Percentiles rank a stretch among this genome's conserved stretches.
These are phyloP conservation scores for Amblyopsis rosae DNA, from an alignment of 2,113 vertebrate species.

Conservation along the genomic window DNA sequence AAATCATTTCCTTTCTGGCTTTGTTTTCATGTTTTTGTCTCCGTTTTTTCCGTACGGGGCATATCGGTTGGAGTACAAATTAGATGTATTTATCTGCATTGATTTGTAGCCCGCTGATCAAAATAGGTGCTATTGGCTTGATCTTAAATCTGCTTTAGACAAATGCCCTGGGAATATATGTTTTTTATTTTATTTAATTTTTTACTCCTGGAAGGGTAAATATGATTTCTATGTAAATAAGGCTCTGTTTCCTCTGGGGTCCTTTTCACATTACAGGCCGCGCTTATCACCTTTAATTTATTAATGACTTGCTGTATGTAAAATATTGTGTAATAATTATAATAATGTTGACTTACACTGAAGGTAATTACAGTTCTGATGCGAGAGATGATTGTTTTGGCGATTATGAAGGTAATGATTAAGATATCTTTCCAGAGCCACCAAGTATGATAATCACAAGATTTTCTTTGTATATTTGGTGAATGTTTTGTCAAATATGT, in stretches of 20 bases:
- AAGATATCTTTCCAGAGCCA: slow-evolving; percentile 53
- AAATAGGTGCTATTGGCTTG: slow-evolving; percentile 66
- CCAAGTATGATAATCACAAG: slow-evolving; percentile 77
- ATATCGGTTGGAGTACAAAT: slow-evolving; percentile 41
- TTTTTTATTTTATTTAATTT: slow-evolving; percentile 21
- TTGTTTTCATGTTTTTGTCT: slow-evolving; percentile 16
- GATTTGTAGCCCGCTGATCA: slow-evolving; percentile 44
- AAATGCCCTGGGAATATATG: slow-evolving; percentile 28
- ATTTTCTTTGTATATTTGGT: slow-evolving; percentile 98
- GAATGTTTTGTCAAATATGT: slow-evolving; percentile 99
- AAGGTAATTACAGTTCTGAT: slow-evolving; percentile 51
- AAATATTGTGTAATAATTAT: slow-evolving; percentile 80
- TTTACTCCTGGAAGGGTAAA: slow-evolving; percentile 50
- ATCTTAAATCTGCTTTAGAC: slow-evolving; percentile 56
- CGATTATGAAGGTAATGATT: slow-evolving; percentile 47
- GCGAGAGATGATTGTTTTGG: slow-evolving; percentile 51
- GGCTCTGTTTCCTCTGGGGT: slow-evolving; percentile 59
- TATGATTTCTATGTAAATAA: slow-evolving; percentile 66
- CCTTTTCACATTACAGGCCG: slow-evolving; percentile 73
- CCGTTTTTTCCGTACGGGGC: slow-evolving; percentile 5
- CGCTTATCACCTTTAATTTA: slow-evolving; percentile 80
- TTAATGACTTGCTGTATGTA: slow-evolving; percentile 85
- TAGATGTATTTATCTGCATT: slow-evolving; percentile 35
- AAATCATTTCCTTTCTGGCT: not conserved
- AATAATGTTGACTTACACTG: slow-evolving; percentile 61